Evolutionary conservation across 1,140 invertebrate genomes (phyloP).

Genomic region (Trachymyrmex cornetzi): DNA sequence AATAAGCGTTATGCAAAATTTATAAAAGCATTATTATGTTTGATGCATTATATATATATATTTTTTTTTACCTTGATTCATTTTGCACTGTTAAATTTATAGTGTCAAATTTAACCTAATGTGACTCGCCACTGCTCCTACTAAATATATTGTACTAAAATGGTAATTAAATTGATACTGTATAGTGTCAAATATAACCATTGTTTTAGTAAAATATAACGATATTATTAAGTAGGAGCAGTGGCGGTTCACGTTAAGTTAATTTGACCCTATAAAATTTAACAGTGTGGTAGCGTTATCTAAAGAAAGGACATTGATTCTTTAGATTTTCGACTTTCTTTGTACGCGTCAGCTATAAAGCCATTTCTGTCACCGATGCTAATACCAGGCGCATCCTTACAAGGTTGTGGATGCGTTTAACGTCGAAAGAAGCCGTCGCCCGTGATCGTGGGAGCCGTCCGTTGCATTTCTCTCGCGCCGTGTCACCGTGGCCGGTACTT

Average conservation of each 20-base stretch:
- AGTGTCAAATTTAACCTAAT: no score
- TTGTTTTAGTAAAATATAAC: no score
- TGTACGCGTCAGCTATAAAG: conserved; percentile 74
- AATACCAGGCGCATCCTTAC: conserved; percentile 77
- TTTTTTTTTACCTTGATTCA: not conserved
- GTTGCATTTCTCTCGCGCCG: conserved; percentile 29
- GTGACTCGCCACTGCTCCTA: no score
- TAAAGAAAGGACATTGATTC: conserved; percentile 1
- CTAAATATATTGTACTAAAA: no score
- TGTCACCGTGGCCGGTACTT: conserved; percentile 46
- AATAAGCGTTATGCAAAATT: not conserved
- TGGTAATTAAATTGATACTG: no score
- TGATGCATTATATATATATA: not conserved
- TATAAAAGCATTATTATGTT: not conserved
- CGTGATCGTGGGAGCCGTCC: conserved; percentile 74
- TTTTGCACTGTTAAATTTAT: no score
- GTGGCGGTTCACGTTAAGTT: no score
- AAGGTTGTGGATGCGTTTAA: conserved; percentile 73
- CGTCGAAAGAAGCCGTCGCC: conserved; percentile 56
- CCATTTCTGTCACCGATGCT: conserved; percentile 81
- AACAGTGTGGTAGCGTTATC: not conserved
- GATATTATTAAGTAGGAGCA: no score
- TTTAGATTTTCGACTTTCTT: conserved; percentile 74
- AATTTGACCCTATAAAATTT: no score
- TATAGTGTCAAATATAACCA: no score